A percentile compares a stretch with the other conserved stretches of the same genome.
phyloP scores from a whole-genome alignment of 1,140 invertebrate genomes.

The Reticulitermes speratus region DNA sequence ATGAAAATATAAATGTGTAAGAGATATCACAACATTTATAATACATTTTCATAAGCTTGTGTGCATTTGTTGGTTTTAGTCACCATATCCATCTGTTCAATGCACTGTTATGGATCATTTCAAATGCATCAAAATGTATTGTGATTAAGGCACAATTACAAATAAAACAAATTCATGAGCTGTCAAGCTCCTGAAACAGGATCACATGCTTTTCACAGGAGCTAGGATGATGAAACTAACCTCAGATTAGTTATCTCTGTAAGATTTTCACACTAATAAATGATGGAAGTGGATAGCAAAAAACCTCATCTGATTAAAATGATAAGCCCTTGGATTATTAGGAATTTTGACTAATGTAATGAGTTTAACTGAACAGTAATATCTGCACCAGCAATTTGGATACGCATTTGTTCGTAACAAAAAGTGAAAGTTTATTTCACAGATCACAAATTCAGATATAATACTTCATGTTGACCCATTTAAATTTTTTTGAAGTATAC shows the following conservation, averaged over 20 bases:
- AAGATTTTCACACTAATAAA: not conserved
- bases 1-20: no score
- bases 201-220: not conserved
- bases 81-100: no score
- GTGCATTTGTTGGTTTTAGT: no score
- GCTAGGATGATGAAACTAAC: not conserved
- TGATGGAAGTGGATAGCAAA: not conserved
- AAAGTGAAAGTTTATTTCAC: not conserved
- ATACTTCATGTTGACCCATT: not conserved
- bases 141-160: constrained; percentile 3
- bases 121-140: not conserved
- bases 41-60: no score
- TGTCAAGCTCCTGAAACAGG: not conserved
- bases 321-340: not conserved
- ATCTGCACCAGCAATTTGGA: not conserved
- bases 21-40: no score
- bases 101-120: no score
- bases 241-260: not conserved
- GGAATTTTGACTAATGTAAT: not conserved
- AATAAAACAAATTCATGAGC: not conserved
- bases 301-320: not conserved
- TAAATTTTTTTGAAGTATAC: not conserved
- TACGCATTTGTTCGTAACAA: not conserved
- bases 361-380: not conserved
- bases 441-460: not conserved